Evolutionary conservation across 2,797 vertebrate species (phyloP), one percentile per base, ranked within the genome.

Genomic region (Hipposideros larvatus): DNA sequence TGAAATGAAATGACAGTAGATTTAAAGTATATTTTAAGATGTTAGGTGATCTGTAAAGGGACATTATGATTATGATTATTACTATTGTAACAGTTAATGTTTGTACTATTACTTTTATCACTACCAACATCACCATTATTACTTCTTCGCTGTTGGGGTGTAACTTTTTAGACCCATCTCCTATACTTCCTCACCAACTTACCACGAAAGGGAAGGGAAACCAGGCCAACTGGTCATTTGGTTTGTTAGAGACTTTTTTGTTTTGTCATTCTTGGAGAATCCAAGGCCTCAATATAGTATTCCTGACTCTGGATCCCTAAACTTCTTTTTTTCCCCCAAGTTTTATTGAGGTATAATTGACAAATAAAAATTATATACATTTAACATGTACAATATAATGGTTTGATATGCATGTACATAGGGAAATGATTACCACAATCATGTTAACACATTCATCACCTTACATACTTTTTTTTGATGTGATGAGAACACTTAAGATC

Each of bases 11-110:
- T 85, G 31, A 68, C 80, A 70, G 37, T 73, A 48, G 53, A 77
- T 78, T 91, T 11, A 61, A 90, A 94, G n/a, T 87, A 31, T 95
- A 89, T 95, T 61, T 75, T 48, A 87, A 90, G n/a, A 11, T 87
- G 11, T 43, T 73, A 89, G 13, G 7, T 37, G 31, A 73, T 87
- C 26, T 34, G 34, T 74, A 88, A 57, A 57, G 57, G 68, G 24
- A 8, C 7, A 57, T 63, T 65, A 41, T 37, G 26, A 51, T 71
- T 80, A 34, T 37, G 37, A 63, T 74, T 26, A 57, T 75, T 87
- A 63, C 15, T 57, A 4, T 91, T 86, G 53, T 14, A 79, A 61
- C 10, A 66, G 34, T 84, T 43, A 84, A 37, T 37, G 75, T 95
- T 93, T 34, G 37, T 92, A 46, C 21, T 86, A 2, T 93, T 61